phyloP scores from a whole-genome alignment of 2,113 vertebrate species.

The Euleptes europaea region DNA sequence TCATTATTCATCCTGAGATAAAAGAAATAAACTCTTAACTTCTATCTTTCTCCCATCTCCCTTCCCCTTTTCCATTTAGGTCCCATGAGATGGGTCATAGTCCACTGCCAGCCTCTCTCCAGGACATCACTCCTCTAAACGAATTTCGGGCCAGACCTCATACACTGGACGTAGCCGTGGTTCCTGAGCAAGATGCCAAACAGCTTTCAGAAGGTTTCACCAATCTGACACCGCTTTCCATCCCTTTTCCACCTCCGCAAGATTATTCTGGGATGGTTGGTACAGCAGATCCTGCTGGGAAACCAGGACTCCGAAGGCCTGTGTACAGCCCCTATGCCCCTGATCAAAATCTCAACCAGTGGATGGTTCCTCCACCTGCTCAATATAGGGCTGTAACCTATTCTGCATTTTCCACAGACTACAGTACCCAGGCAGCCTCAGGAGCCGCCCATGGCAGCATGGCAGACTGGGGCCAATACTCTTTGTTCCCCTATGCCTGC shows the following conservation, averaged over 20 bases:
- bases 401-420: conserved; percentile 79
- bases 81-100: conserved; percentile 50
- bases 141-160: conserved; percentile 65
- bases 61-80: conserved; percentile 49
- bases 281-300: conserved; percentile 75
- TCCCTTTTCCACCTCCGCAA: conserved; percentile 69
- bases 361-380: conserved; percentile 77
- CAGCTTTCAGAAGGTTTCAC: conserved; percentile 59
- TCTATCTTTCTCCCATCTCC: conserved; percentile 12
- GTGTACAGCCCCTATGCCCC: conserved; percentile 78
- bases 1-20: too few relatives aligned
- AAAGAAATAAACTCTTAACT: too few relatives aligned
- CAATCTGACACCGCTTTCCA: conserved; percentile 59
- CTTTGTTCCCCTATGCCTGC: conserved; percentile 89
- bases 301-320: conserved; percentile 75
- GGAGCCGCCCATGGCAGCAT: conserved; percentile 81
- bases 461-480: conserved; percentile 90
- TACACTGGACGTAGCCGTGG: conserved; percentile 75
- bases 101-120: conserved; percentile 44
- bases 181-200: conserved; percentile 76
- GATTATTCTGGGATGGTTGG: conserved; percentile 83
- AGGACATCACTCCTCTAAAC: conserved; percentile 26
- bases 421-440: conserved; percentile 77
- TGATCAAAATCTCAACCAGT: conserved; percentile 82
- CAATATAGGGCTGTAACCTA: conserved; percentile 77